Percentiles rank a stretch among this genome's conserved stretches.
phyloP scores from a whole-genome alignment of 2,888 invertebrate species.

The Euplagia quadripunctaria region DNA sequence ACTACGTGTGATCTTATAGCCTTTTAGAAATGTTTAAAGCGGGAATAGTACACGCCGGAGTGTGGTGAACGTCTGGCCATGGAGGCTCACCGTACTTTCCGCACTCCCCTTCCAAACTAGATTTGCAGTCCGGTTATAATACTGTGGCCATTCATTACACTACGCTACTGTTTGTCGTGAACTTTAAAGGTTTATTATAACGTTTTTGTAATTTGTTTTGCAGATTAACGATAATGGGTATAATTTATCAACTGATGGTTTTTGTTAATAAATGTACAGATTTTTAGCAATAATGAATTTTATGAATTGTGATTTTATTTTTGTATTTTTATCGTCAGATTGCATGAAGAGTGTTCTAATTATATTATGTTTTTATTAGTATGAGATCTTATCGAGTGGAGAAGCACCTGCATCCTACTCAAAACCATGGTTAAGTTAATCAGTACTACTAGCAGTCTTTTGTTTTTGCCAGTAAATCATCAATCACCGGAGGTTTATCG shows the following conservation, averaged over 20 bases:
- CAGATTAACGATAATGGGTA: constrained; percentile 61
- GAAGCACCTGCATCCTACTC: too few species aligned
- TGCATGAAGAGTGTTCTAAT: too few species aligned
- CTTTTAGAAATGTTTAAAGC: constrained; percentile 53
- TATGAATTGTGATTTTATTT: background rate
- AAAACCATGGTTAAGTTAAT: too few species aligned
- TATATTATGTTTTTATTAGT: too few species aligned
- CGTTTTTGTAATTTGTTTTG: constrained; percentile 65
- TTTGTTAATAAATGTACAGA: constrained; percentile 22
- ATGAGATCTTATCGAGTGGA: too few species aligned
- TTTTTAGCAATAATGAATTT: constrained; percentile 18
- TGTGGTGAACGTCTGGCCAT: constrained; percentile 87
- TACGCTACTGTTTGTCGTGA: constrained; percentile 79
- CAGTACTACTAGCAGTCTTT: too few species aligned
- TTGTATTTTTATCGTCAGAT: too few species aligned
- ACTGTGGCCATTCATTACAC: constrained; percentile 82
- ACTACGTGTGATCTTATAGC: constrained; percentile 48
- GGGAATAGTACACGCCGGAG: constrained; percentile 80
- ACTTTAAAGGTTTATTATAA: constrained; percentile 71
- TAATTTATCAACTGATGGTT: constrained; percentile 54
- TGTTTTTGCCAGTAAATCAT: too few species aligned
- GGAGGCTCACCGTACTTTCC: constrained; percentile 86
- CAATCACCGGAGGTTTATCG: background rate
- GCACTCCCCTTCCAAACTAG: constrained; percentile 85
- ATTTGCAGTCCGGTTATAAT: constrained; percentile 86